phyloP scores from a whole-genome alignment of 2,113 vertebrate species.

The Glaucomys volans region DNA sequence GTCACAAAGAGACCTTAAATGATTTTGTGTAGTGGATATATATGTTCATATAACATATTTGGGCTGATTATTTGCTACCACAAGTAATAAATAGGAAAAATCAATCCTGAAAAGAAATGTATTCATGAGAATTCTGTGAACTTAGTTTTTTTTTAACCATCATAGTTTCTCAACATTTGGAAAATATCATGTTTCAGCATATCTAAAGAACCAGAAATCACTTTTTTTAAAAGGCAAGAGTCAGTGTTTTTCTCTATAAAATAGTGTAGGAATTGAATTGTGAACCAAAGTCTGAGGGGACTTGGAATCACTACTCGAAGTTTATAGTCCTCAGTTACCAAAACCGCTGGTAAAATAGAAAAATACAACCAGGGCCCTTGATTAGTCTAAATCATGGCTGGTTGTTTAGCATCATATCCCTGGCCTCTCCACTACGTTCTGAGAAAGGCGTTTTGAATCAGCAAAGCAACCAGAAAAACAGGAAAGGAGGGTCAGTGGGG shows the following conservation, averaged over 20 bases:
- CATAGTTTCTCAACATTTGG: slow-evolving; percentile 54
- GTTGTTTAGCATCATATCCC: slow-evolving; percentile 69
- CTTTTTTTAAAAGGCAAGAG: slow-evolving; percentile 54
- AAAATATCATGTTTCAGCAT: slow-evolving; percentile 52
- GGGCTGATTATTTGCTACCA: background rate
- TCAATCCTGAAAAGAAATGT: background rate
- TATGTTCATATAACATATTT: background rate
- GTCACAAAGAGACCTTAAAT: background rate
- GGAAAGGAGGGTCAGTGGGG: background rate
- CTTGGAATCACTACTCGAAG: slow-evolving; percentile 74
- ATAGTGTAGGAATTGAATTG: slow-evolving; percentile 64
- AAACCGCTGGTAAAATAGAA: slow-evolving; percentile 81
- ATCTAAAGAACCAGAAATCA: slow-evolving; percentile 42
- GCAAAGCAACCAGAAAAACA: slow-evolving; percentile 67
- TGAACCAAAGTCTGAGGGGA: slow-evolving; percentile 79
- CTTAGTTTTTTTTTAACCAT: background rate
- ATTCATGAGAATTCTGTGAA: background rate
- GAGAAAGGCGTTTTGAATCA: slow-evolving; percentile 69
- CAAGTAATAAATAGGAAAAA: slow-evolving; percentile 11
- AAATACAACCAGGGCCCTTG: slow-evolving; percentile 77
- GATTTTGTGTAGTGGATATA: background rate
- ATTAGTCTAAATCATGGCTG: slow-evolving; percentile 71
- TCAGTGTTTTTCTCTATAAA: slow-evolving; percentile 73
- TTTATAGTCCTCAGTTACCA: slow-evolving; percentile 83
- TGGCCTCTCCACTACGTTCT: slow-evolving; percentile 56